These are phyloP conservation scores for Phasia obesa DNA, from an alignment of 2,888 invertebrate genomes.

Conservation along the genomic window DNA sequence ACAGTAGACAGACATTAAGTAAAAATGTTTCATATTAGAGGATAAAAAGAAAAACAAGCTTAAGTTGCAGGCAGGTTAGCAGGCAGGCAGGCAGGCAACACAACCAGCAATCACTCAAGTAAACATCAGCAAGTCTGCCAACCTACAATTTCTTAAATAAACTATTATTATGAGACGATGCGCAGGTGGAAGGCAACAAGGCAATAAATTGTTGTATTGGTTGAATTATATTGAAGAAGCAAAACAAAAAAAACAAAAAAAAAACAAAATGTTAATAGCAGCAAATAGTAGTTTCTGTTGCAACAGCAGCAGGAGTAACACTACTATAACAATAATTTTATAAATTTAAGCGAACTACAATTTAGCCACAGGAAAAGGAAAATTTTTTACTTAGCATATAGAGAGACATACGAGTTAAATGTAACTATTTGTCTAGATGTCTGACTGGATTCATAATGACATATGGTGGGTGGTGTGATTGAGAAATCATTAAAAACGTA, in stretches of 20 bases:
- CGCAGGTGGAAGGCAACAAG: conserved; percentile 68
- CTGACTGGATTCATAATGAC: conserved; percentile 46
- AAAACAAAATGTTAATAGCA: conserved; percentile 1
- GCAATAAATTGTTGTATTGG: conserved; percentile 62
- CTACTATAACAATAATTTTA: conserved; percentile 45
- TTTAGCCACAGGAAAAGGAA: conserved; percentile 44
- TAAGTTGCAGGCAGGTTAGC: conserved; percentile 12
- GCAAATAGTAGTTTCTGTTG: conserved; percentile 26
- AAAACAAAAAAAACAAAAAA: background rate
- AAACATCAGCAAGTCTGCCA: conserved; percentile 26
- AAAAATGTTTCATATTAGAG: background rate
- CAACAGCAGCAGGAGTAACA: conserved; percentile 19
- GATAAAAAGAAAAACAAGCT: conserved; percentile 5
- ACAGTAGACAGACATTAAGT: conserved; percentile 29
- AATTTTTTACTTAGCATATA: conserved; percentile 51
- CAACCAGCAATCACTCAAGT: conserved; percentile 58
- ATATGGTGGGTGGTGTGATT: background rate
- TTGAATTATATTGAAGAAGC: conserved; percentile 22
- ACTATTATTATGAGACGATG: conserved; percentile 49
- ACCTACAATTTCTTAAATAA: conserved; percentile 28
- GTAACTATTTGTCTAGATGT: conserved; percentile 54
- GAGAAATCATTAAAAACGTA: background rate
- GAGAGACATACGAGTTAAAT: conserved; percentile 35
- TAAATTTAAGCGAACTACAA: conserved; percentile 48
- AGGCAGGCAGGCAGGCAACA: conserved; percentile 27